Conservation (phyloP, 2,113 vertebrate genomes). For the Brienomyrus brachyistius region DNA sequence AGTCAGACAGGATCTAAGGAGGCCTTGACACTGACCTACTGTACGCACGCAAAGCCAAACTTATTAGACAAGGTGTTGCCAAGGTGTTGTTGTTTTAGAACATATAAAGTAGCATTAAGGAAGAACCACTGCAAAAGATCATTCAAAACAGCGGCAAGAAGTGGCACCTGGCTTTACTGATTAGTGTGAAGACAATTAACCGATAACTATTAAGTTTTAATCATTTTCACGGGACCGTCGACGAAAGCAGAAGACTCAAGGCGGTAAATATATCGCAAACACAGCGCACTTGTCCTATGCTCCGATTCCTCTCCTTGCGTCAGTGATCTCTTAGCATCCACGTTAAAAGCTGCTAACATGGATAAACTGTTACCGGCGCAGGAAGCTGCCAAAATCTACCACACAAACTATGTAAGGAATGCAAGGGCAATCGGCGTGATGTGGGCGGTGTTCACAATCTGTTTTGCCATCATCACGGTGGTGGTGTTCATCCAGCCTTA, state of each 20-base stretch:
- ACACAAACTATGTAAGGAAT: constrained; percentile 94
- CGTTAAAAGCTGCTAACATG: constrained; percentile 46
- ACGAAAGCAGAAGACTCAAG: not conserved
- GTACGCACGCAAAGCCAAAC: not conserved
- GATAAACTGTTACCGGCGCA: constrained; percentile 80
- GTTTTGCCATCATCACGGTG: constrained; percentile 82
- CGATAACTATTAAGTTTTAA: not conserved
- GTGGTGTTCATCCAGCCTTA: constrained; percentile 94
- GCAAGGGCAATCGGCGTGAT: constrained; percentile 85
- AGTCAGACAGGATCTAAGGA: constrained; percentile 25
- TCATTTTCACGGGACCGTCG: not conserved
- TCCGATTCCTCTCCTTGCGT: not conserved
- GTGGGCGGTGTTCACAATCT: constrained; percentile 93
- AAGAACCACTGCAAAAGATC: not conserved
- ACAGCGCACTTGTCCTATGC: not conserved
- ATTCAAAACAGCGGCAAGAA: not conserved
- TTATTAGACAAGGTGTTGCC: not conserved
- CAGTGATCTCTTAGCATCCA: not conserved
- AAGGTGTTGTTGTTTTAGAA: too few relatives aligned
- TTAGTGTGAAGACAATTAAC: not conserved
- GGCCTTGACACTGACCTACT: not conserved
- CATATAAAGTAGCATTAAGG: not conserved
- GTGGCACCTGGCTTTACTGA: not conserved
- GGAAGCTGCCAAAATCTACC: constrained; percentile 92
- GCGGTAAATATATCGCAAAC: not conserved